Conservation (phyloP, 92 coral and sea anemone species). For the Porites divaricata region DNA sequence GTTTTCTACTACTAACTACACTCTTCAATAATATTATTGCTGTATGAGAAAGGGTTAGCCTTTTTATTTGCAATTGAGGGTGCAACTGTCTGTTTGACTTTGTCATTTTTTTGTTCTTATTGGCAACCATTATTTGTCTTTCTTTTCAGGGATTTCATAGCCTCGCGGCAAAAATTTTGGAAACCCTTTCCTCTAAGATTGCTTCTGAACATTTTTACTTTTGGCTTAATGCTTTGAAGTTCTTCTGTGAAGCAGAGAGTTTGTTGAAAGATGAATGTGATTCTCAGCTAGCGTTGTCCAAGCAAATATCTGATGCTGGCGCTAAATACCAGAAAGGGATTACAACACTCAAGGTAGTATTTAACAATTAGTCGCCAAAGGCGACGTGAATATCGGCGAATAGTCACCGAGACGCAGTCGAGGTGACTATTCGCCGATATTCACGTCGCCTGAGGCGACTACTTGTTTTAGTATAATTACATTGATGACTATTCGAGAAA, state of each 20-base stretch:
- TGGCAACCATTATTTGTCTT: neutral
- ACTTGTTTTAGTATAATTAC: no score
- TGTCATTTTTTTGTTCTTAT: no score
- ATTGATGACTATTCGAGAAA: no score
- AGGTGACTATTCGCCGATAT: no score
- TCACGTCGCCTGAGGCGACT: no score
- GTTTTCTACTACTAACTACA: no score
- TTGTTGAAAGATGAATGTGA: conserved; percentile 67
- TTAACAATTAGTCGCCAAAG: no score
- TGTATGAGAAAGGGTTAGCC: no score
- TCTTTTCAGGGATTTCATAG: conserved; percentile 84
- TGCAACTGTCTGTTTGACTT: neutral
- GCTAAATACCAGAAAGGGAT: conserved; percentile 91
- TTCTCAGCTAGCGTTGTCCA: conserved; percentile 71
- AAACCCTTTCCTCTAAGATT: conserved; percentile 82
- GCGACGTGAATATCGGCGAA: no score
- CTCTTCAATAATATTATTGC: no score
- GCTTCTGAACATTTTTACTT: conserved; percentile 95
- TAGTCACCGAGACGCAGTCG: no score
- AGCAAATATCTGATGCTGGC: conserved; percentile 81
- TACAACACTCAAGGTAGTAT: conserved; percentile 90
- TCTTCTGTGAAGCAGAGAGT: conserved; percentile 93
- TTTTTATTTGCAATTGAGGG: neutral
- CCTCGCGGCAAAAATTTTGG: conserved; percentile 83
- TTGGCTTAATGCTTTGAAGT: conserved; percentile 84